Evolutionary conservation across 2,888 invertebrate species (phyloP).

Genomic region (Caenorhabditis wallacei): DNA sequence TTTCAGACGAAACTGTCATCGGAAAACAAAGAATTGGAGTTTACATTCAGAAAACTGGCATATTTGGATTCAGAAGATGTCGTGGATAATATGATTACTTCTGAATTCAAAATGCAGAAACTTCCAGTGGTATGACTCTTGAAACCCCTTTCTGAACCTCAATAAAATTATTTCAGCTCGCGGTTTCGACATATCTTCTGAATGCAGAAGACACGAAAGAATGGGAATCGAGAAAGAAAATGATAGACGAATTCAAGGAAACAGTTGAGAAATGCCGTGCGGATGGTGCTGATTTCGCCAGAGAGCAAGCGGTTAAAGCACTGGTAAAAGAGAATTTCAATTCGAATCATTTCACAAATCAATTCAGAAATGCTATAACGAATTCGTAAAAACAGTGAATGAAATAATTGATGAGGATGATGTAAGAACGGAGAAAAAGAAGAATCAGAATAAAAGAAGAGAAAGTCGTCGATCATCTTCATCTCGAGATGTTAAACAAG

Average conservation of each 20-base stretch:
- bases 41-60: conserved; percentile 1
- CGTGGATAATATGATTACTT: background rate
- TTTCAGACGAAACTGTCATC: background rate
- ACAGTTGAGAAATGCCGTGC: conserved; percentile 1
- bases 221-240: background rate
- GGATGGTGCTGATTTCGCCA: background rate
- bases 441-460: background rate
- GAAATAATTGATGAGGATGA: background rate
- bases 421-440: background rate
- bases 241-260: background rate
- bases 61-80: conserved; percentile 24
- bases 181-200: background rate
- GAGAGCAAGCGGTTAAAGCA: background rate
- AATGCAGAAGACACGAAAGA: background rate
- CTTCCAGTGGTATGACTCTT: conserved; percentile 14
- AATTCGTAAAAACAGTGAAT: background rate
- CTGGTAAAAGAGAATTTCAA: background rate
- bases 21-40: background rate
- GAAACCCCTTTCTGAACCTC: too few relatives aligned
- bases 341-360: background rate
- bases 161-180: conserved; percentile 9
- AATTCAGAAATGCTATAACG: background rate
- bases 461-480: background rate
- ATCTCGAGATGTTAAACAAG: background rate
- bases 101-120: background rate